phyloP scores from a whole-genome alignment of 2,888 invertebrate species.

The Agrilus cyanescens region DNA sequence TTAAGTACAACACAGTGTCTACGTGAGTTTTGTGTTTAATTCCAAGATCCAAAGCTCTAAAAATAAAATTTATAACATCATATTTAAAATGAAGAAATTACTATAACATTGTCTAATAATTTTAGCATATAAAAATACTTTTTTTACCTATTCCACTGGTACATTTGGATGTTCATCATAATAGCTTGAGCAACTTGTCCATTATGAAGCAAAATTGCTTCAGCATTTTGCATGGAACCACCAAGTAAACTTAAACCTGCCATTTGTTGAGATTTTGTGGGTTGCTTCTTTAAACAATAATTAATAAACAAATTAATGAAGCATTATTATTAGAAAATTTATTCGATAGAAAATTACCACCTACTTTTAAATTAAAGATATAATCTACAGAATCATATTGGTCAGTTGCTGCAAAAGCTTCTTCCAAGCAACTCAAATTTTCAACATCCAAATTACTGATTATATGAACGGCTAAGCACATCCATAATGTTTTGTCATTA shows the following conservation, averaged over 20 bases:
- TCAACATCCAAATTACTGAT: conserved; percentile 62
- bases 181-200: conserved; percentile 58
- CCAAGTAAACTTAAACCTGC: conserved; percentile 57
- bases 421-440: conserved; percentile 82
- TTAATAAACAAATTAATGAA: not conserved
- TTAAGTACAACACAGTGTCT: conserved; percentile 57
- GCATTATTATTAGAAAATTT: not conserved
- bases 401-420: conserved; percentile 85
- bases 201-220: conserved; percentile 56
- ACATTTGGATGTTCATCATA: conserved; percentile 55
- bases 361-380: conserved; percentile 68
- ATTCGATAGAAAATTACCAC: not conserved
- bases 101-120: not conserved
- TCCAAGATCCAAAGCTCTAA: conserved; percentile 62
- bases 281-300: conserved; percentile 33
- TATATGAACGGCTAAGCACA: conserved; percentile 84
- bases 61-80: conserved; percentile 11
- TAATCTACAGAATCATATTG: conserved; percentile 79
- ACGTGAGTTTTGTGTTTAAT: conserved; percentile 59
- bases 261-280: conserved; percentile 44
- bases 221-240: conserved; percentile 58
- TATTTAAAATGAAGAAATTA: not conserved
- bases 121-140: not conserved
- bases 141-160: conserved; percentile 59
- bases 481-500: conserved; percentile 70